A percentile compares a stretch with the other conserved stretches of the same genome.
Conservation (phyloP, 2,113 vertebrate genomes). For the Chauna torquata region DNA sequence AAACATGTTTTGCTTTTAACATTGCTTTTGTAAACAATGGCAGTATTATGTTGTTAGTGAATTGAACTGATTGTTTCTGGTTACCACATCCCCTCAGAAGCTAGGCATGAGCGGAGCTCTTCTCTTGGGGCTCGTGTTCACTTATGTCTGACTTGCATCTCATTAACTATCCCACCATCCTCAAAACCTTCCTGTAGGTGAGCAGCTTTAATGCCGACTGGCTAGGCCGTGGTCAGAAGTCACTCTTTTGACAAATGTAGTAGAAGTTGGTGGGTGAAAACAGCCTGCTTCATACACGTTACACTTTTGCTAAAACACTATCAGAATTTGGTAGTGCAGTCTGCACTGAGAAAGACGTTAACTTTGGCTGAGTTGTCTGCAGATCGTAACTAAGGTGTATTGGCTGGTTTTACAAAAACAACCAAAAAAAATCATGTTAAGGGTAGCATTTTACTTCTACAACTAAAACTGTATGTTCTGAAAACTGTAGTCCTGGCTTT, state of each 20-base stretch:
- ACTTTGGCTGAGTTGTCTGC: neutral
- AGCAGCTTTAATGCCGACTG: neutral
- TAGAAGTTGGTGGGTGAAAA: neutral
- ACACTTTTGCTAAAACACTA: neutral
- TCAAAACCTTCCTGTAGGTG: neutral
- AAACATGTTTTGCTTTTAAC: slow-evolving; percentile 38
- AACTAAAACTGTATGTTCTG: neutral
- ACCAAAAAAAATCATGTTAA: neutral
- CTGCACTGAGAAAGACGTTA: neutral
- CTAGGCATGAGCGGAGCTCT: neutral
- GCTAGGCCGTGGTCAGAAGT: neutral
- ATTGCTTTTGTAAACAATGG: slow-evolving; percentile 3
- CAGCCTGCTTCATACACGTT: neutral
- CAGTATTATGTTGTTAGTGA: neutral
- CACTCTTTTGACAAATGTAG: neutral
- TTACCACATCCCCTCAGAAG: slow-evolving; percentile 7
- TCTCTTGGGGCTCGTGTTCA: neutral
- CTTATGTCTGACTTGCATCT: neutral
- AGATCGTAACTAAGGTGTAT: neutral
- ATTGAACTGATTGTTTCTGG: slow-evolving; percentile 14
- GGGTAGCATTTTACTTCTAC: neutral
- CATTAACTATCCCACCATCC: neutral
- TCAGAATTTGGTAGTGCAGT: neutral
- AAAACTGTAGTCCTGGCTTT: neutral
- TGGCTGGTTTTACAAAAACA: neutral